These are phyloP conservation scores for Caenorhabditis briggsae DNA, from an alignment of 1,140 invertebrate species.

Conservation along the genomic window DNA sequence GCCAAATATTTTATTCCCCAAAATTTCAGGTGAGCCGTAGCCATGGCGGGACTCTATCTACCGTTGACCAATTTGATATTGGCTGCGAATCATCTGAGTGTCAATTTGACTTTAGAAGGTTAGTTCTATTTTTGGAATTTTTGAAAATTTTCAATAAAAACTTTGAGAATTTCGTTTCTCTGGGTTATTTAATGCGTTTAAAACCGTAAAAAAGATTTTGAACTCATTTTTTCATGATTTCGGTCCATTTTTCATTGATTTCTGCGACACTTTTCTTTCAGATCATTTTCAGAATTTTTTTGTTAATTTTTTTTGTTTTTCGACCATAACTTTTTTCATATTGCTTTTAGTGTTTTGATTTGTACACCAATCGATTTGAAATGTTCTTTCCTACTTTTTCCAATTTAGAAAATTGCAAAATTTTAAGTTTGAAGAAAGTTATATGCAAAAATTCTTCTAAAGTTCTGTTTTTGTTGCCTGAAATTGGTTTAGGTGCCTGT, in stretches of 20 bases:
- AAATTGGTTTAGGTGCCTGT: no score
- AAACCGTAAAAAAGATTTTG: background rate
- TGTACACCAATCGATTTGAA: no score
- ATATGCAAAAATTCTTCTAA: no score
- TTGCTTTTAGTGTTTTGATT: no score
- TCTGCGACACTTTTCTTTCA: background rate
- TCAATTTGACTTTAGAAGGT: conserved; percentile 63
- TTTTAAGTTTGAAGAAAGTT: no score
- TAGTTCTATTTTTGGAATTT: conserved; percentile 48
- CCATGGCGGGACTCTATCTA: conserved; percentile 63
- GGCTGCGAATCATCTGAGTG: conserved; percentile 64
- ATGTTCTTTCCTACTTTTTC: no score
- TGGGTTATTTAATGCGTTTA: no score
- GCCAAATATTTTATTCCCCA: background rate
- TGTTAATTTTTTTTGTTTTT: background rate
- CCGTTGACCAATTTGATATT: conserved; percentile 65
- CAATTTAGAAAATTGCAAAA: no score
- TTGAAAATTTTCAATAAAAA: background rate
- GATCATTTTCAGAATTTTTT: background rate
- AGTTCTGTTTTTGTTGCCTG: no score
- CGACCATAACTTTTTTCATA: no score
- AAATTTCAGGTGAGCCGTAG: conserved; percentile 5
- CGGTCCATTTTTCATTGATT: background rate
- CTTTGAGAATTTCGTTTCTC: background rate
- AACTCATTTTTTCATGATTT: conserved; percentile 18